Percentiles rank a stretch among this genome's conserved stretches.
Conservation (phyloP, 2,797 vertebrate genomes). For the Adrianichthys oophorus region DNA sequence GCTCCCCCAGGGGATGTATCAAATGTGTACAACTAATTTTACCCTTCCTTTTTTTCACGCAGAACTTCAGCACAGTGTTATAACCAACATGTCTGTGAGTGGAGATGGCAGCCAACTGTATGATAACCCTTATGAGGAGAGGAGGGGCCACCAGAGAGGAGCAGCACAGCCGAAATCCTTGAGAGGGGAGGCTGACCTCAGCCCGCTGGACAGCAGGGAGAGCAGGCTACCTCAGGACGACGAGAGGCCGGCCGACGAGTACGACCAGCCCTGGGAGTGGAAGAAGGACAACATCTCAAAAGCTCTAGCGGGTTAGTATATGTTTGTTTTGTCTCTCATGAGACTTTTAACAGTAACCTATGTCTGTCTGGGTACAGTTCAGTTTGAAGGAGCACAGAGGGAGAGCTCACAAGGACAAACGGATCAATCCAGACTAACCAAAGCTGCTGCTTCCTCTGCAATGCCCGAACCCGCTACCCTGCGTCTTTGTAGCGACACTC, state of each 20-base stretch:
- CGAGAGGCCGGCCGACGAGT: constrained; percentile 88
- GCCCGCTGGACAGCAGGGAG: constrained; percentile 59
- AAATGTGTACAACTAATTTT: no score
- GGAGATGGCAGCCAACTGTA: constrained; percentile 80
- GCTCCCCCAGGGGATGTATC: no score
- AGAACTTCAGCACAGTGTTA: constrained; percentile 67
- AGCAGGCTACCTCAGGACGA: constrained; percentile 86
- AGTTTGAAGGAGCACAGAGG: constrained; percentile 89
- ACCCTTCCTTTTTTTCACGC: background rate
- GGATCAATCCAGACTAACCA: constrained; percentile 67
- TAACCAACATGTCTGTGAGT: constrained; percentile 45
- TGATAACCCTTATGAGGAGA: constrained; percentile 87
- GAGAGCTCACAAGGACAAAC: constrained; percentile 74
- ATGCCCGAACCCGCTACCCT: constrained; percentile 60
- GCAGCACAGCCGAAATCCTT: constrained; percentile 35
- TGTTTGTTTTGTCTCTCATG: no score
- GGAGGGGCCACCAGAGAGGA: constrained; percentile 43
- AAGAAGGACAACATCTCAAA: constrained; percentile 91
- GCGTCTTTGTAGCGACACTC: constrained; percentile 69
- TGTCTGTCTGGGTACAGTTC: constrained; percentile 73
- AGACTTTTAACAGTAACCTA: background rate
- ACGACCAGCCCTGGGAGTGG: constrained; percentile 95
- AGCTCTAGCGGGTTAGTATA: constrained; percentile 83
- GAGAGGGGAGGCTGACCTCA: constrained; percentile 29
- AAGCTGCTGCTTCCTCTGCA: constrained; percentile 48